These are phyloP conservation scores for Thaumetopoea pityocampa DNA, from an alignment of 1,140 invertebrate species.

Conservation along the genomic window DNA sequence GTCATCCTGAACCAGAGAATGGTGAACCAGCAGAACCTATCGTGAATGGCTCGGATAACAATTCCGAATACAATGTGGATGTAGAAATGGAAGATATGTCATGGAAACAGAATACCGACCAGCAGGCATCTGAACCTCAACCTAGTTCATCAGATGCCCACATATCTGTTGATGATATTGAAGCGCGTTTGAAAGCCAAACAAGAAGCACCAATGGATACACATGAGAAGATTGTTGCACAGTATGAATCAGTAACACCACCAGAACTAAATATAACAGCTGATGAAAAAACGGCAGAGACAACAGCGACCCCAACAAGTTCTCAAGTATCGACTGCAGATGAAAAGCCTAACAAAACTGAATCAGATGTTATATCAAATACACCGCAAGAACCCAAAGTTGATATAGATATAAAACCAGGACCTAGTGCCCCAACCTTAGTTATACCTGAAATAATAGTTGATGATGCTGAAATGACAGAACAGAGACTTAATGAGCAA, in stretches of 20 bases:
- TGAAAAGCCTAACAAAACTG: constrained; percentile 17
- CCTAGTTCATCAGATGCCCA: constrained; percentile 63
- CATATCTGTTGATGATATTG: constrained; percentile 56
- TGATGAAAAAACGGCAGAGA: constrained; percentile 28
- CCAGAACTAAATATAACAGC: constrained; percentile 35
- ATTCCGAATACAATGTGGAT: constrained; percentile 81
- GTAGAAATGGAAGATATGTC: constrained; percentile 82
- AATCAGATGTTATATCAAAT: constrained; percentile 15
- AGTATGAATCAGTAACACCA: constrained; percentile 49
- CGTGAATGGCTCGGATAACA: constrained; percentile 77
- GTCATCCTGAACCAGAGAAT: constrained; percentile 79
- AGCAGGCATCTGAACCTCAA: constrained; percentile 49
- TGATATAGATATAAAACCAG: constrained; percentile 49
- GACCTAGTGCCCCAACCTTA: constrained; percentile 25
- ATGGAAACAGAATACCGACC: constrained; percentile 71
- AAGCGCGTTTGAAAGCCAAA: constrained; percentile 49
- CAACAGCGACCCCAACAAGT: constrained; percentile 17
- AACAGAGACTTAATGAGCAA: constrained; percentile 45
- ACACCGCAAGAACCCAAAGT: constrained; percentile 23
- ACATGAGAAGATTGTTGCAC: constrained; percentile 38
- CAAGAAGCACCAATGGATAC: constrained; percentile 37
- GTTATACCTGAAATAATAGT: constrained; percentile 62
- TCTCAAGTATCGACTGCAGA: constrained; percentile 23
- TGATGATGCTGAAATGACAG: constrained; percentile 62
- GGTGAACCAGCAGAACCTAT: constrained; percentile 79